A percentile compares a stretch with the other conserved stretches of the same genome.
Conservation (phyloP, 1,140 invertebrate genomes). For the Ridgeia piscesae region DNA sequence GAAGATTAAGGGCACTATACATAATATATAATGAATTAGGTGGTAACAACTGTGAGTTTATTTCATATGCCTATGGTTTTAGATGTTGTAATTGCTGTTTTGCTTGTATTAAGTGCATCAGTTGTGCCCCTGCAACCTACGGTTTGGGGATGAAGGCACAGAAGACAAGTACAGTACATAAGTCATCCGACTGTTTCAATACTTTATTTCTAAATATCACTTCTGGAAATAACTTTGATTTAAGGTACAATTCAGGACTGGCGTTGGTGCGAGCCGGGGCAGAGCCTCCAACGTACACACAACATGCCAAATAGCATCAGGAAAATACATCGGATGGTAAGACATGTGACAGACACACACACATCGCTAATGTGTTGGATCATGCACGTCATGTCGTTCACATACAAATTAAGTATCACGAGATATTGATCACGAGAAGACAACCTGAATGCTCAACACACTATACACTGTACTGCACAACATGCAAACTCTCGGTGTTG, state of each 20-base stretch:
- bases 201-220: slow-evolving; percentile 6
- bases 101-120: too few relatives aligned
- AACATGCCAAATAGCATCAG: background rate
- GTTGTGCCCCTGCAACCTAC: too few relatives aligned
- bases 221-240: background rate
- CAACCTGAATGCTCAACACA: background rate
- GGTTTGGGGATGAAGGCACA: too few relatives aligned
- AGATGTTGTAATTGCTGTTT: too few relatives aligned
- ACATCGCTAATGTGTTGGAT: background rate
- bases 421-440: background rate
- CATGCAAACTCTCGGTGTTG: background rate
- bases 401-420: background rate
- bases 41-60: too few relatives aligned
- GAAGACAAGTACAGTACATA: background rate
- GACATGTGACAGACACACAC: background rate
- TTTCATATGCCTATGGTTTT: too few relatives aligned
- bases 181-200: background rate
- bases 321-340: background rate
- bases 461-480: background rate
- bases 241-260: background rate
- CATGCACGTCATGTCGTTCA: background rate
- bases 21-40: too few relatives aligned
- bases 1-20: too few relatives aligned
- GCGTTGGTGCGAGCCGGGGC: too few relatives aligned
- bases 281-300: too few relatives aligned